Conservation (phyloP, 2,888 invertebrate species). For the Dicyrtoma fusca region DNA sequence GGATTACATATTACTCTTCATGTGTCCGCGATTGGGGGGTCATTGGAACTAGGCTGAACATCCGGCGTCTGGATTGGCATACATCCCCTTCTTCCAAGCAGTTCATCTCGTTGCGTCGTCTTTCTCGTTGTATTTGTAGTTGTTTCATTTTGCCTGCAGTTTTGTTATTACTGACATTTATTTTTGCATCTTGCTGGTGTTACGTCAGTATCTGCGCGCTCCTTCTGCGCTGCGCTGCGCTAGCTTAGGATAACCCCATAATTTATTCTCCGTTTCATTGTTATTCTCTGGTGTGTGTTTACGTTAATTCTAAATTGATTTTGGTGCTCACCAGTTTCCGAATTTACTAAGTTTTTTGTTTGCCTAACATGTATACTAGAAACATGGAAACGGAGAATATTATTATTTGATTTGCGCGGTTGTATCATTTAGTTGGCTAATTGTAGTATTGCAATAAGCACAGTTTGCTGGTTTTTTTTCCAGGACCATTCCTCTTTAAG, state of each 20-base stretch:
- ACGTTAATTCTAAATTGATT: background rate
- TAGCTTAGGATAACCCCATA: background rate
- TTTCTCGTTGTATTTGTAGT: background rate
- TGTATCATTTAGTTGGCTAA: background rate
- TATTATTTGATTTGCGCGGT: slow-evolving; percentile 6
- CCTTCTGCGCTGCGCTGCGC: background rate
- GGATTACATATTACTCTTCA: too few species aligned
- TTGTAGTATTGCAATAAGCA: background rate
- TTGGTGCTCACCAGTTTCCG: background rate
- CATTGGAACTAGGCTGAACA: too few species aligned
- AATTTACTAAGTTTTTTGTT: slow-evolving; percentile 4
- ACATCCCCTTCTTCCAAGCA: background rate
- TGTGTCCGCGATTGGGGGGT: too few species aligned
- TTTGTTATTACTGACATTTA: too few species aligned
- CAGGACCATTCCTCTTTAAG: background rate
- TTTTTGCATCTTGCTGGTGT: too few species aligned
- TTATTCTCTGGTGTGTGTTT: too few species aligned
- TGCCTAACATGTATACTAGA: background rate
- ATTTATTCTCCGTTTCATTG: background rate
- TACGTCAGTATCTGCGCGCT: background rate
- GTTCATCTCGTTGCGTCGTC: background rate
- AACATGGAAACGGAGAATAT: background rate
- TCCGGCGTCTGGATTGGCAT: too few species aligned
- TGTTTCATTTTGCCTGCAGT: background rate
- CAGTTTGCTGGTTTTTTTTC: background rate